phyloP scores from a whole-genome alignment of 2,888 invertebrate species.

The Eueremaeus valkanovi region DNA sequence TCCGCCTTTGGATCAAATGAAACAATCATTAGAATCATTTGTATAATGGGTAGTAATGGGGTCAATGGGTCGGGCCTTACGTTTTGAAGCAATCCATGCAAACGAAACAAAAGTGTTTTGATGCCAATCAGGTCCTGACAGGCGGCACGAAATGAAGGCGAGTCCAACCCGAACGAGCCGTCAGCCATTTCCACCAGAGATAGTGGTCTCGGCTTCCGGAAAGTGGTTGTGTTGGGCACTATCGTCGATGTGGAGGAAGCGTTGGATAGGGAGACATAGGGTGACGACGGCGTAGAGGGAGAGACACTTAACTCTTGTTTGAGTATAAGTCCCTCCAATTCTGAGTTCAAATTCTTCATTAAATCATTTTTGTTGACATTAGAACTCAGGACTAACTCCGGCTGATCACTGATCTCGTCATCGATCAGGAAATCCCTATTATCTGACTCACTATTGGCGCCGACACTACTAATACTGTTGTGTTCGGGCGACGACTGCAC shows the following conservation, averaged over 20 bases:
- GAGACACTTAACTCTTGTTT: constrained; percentile 5
- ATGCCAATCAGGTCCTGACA: constrained; percentile 47
- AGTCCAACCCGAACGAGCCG: constrained; percentile 45
- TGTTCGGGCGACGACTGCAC: neutral
- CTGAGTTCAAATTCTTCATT: neutral
- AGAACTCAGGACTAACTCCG: constrained; percentile 44
- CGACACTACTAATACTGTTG: constrained; percentile 28
- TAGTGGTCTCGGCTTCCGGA: constrained; percentile 46
- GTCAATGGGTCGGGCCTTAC: constrained; percentile 26
- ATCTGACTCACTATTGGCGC: constrained; percentile 4
- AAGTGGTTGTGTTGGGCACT: neutral
- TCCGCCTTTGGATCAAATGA: constrained; percentile 44
- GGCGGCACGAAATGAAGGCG: constrained; percentile 45
- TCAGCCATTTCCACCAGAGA: constrained; percentile 45
- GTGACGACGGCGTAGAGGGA: neutral
- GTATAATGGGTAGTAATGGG: too few relatives aligned
- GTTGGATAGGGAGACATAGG: neutral
- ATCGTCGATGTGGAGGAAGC: constrained; percentile 6
- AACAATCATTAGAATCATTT: neutral
- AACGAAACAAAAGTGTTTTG: constrained; percentile 45
- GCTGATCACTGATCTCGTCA: constrained; percentile 47
- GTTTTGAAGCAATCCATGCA: constrained; percentile 46
- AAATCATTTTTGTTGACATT: neutral
- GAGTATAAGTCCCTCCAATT: constrained; percentile 21
- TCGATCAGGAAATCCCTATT: constrained; percentile 46